Conservation (phyloP, 2,888 invertebrate genomes). For the Drosophila infuscata region DNA sequence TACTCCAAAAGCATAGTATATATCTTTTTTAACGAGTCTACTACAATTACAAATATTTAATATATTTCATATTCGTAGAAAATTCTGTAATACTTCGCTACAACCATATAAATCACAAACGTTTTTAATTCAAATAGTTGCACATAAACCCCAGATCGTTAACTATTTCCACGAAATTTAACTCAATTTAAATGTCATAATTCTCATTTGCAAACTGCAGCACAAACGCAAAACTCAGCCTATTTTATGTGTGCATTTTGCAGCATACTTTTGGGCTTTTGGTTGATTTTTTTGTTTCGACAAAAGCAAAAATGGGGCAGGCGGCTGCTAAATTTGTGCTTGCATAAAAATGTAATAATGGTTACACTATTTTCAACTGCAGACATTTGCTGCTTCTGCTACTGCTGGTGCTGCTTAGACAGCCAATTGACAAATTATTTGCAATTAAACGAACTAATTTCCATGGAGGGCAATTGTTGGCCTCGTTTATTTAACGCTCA, state of each 20-base stretch:
- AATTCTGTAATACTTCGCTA: background rate
- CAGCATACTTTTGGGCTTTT: background rate
- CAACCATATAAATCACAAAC: background rate
- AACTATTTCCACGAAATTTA: background rate
- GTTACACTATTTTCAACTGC: background rate
- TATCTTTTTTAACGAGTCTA: background rate
- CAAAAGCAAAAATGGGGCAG: background rate
- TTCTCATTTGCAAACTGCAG: background rate
- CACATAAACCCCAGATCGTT: background rate
- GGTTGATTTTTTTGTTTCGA: background rate
- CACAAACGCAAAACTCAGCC: background rate
- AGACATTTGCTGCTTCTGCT: background rate
- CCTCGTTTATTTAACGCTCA: background rate
- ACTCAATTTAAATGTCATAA: background rate
- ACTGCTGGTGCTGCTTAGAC: background rate
- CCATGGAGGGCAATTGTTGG: constrained; percentile 5
- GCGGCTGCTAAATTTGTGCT: background rate
- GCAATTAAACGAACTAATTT: constrained; percentile 59
- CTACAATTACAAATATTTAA: background rate
- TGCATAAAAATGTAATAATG: background rate
- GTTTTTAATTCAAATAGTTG: background rate
- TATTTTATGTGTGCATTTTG: background rate
- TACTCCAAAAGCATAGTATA: background rate
- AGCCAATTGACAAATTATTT: constrained; percentile 62
- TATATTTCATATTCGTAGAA: background rate